Evolutionary conservation across 2,888 invertebrate species (phyloP), one percentile per base, ranked within the genome.

Genomic region (Spisula solida): DNA sequence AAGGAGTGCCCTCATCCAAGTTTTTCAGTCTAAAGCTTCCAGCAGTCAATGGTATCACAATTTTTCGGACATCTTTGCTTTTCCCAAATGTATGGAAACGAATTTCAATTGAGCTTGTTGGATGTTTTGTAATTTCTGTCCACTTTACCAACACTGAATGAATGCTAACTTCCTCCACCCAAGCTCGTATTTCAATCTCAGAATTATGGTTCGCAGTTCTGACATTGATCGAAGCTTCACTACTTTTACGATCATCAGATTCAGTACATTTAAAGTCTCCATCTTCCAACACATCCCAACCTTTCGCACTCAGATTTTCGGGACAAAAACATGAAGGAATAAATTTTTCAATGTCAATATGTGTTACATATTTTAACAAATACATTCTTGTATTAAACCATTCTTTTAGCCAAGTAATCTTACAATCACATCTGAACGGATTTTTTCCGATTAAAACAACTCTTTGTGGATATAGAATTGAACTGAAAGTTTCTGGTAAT

Each of bases 281-380:
- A 87, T 94, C 94, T 5, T 88, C 92, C 2, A 95, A 85, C n/a
- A 87, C 55, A 75, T 92, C 93, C 94, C 94, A 95, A 0, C 66
- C 66, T 34, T 93, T 88, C 6, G 92, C 93, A 34, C 56, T 81
- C 25, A 94, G 31, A 66, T 86, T 56, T 0, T 70, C 56, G 0
- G 95, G 94, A n/a, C 82, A 79, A 5, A 86, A 88, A 90, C 94
- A 94, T 0, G 84, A 79, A 8, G 95, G 94, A 25, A 94, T 87
- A 81, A 94, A 94, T 66, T 92, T 90, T 2, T 89, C 85, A 2
- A 81, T 55, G 14, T 90, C 87, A 16, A 92, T 88, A 60, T 88
- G 89, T 34, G 92, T 91, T 20, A 94, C 79, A 83, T 91, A 93
- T 34, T 93, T 92, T 12, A 94, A 47, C 29, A 94, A 79, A 66